Percentiles rank a stretch among this genome's conserved stretches.
phyloP scores from a whole-genome alignment of 2,113 vertebrate species.

The Porphyrio hochstetteri region DNA sequence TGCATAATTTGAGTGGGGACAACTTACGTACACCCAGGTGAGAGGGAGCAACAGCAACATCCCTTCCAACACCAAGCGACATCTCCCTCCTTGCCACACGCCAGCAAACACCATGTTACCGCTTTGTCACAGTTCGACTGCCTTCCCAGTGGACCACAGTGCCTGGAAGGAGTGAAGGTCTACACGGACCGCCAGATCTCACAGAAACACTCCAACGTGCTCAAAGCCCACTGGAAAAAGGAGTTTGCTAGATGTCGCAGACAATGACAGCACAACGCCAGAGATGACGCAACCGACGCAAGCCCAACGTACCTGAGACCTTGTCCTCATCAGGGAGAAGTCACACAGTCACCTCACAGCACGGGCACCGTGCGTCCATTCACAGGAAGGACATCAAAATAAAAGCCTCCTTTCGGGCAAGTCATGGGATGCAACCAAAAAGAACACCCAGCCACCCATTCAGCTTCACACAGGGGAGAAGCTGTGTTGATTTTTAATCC shows the following conservation, averaged over 20 bases:
- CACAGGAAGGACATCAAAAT: neutral
- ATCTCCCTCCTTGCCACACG: neutral
- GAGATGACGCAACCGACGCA: accelerated
- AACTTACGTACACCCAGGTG: conserved; percentile 19
- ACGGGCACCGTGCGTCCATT: neutral
- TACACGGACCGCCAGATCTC: neutral
- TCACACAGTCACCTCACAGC: neutral
- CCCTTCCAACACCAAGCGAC: conserved; percentile 36
- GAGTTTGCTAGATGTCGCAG: neutral
- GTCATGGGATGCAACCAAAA: neutral
- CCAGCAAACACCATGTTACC: neutral
- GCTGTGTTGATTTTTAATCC: neutral
- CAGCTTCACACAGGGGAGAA: neutral
- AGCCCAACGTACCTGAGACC: neutral
- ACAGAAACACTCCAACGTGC: neutral
- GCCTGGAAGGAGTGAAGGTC: neutral
- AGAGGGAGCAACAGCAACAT: conserved; percentile 48
- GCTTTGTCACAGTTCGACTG: neutral
- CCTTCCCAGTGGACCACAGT: neutral
- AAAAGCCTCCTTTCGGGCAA: neutral
- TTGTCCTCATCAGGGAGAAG: neutral
- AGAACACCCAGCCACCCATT: accelerated
- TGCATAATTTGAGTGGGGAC: conserved; percentile 60
- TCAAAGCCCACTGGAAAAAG: neutral
- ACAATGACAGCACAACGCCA: accelerated